Evolutionary conservation across 2,113 vertebrate genomes (phyloP), one percentile per base, ranked within the genome.

Genomic region (Corythornis madagascariensis): DNA sequence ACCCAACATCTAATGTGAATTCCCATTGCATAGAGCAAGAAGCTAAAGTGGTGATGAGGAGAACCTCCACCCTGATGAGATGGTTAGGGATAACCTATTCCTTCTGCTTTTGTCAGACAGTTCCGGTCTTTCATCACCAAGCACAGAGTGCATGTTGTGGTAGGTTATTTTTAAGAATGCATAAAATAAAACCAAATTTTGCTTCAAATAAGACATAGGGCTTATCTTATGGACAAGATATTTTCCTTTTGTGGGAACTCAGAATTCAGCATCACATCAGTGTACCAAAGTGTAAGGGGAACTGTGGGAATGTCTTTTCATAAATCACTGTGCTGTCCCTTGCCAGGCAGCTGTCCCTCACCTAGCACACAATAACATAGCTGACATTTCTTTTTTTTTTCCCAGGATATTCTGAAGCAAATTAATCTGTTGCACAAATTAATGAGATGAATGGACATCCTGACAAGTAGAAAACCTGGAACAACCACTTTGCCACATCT

Each of bases 41-140:
- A 43, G 50, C 22, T 65, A 47, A 3, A 0, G 2, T 17, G 40
- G 40, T 3, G 1, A 11, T 0, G 3, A 71, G 38, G 29, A 75
- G 38, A 56, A 64, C 15, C 5, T 1, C 11, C 42, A 24, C 4
- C 24, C 22, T 1, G 3, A 7, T 4, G 66, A 29, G 35, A 13
- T 2, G 3, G 1, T 26, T 11, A 10, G 16, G 45, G 11, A 42
- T 6, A 13, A 20, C 8, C 43, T 26, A 9, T 18, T 40, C 42
- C 56, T 61, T 8, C 40, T 38, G 55, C 61, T 61, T 31, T 13
- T 4, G 2, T 59, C 55, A 33, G 31, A 43, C 80, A 35, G 2
- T 17, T n/a, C 18, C 1, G 0, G 17, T 28, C 80, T 59, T 24
- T 22, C 17, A 24, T 24, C 6, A 11, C 55, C 35, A 4, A 0